These are phyloP conservation scores for Drosophila subquinaria DNA, from an alignment of 2,888 invertebrate genomes.

Conservation along the genomic window DNA sequence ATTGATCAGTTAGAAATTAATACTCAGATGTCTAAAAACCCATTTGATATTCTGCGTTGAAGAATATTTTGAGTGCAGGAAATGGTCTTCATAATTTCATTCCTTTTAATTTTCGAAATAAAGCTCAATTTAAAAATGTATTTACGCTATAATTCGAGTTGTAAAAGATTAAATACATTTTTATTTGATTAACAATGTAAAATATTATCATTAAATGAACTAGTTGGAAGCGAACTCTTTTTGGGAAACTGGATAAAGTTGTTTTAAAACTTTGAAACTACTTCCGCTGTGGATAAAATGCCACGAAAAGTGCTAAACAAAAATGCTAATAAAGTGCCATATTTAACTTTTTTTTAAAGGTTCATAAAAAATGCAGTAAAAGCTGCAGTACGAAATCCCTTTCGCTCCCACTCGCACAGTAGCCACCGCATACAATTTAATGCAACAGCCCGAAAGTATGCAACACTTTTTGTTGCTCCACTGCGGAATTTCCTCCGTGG, in stretches of 20 bases:
- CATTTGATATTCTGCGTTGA: too few species aligned
- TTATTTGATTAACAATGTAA: too few species aligned
- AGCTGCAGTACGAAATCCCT: not conserved
- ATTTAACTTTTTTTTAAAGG: conserved; percentile 36
- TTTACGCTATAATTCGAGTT: too few species aligned
- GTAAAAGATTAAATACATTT: too few species aligned
- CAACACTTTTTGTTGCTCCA: conserved; percentile 41
- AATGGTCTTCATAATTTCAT: too few species aligned
- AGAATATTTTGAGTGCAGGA: too few species aligned
- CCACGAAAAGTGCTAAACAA: conserved; percentile 18
- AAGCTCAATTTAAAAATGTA: too few species aligned
- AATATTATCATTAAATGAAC: not conserved
- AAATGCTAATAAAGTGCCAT: conserved; percentile 45
- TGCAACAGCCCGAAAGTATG: conserved; percentile 56
- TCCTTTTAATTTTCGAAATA: too few species aligned
- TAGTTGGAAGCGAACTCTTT: not conserved
- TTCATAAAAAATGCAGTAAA: conserved; percentile 26
- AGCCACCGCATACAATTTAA: conserved; percentile 20
- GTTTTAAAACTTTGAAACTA: conserved; percentile 10
- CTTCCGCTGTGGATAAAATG: conserved; percentile 9
- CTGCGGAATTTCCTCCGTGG: conserved; percentile 15
- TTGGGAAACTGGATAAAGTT: not conserved
- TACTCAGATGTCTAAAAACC: too few species aligned
- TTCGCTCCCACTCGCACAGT: not conserved
- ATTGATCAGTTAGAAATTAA: too few species aligned